Evolutionary conservation across 2,113 vertebrate species (phyloP), one percentile per base, ranked within the genome.

Genomic region (Strix uralensis): DNA sequence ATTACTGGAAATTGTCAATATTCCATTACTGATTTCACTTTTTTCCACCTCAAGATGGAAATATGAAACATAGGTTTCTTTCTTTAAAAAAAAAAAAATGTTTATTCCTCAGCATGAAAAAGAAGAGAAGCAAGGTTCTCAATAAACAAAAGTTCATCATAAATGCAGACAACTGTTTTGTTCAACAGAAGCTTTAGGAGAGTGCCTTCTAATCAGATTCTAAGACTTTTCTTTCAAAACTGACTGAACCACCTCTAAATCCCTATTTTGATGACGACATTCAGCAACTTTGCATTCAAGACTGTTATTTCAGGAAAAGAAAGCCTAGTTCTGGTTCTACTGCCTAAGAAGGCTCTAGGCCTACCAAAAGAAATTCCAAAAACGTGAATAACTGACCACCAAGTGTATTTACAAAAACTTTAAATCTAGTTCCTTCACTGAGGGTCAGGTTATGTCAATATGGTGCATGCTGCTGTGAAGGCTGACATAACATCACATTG

Each of bases 401-500:
- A 62, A 54, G 16, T 21, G 5, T 17, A 44, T 42, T 61, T 4
- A 72, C 16, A 25, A 88, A 88, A 66, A 34, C 16, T 38, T 77
- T 42, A 72, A 63, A 90, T n/a, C 21, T 38, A 30, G 17, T 65
- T 87, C 65, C 8, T 10, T 40, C 23, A 18, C 5, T 42, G 26
- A 61, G 4, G 10, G 42, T 59, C 29, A 70, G 42, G 86, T 23
- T 61, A 40, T 11, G 7, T 65, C 51, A 63, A 3, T 11, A 21
- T 11, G 10, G 18, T 32, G 11, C 63, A 65, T 2, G 15, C n/a
- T 62, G 34, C 57, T 0, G 0, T 26, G n/a, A 86, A 61, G 73
- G 34, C 15, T 36, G 7, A 15, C 15, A 23, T 23, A 81, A 42
- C 29, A 65, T 58, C 34, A 61, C 18, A 26, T 1, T 57, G 51